These are phyloP conservation scores for Gari tellinella DNA, from an alignment of 2,888 invertebrate species.

Conservation along the genomic window DNA sequence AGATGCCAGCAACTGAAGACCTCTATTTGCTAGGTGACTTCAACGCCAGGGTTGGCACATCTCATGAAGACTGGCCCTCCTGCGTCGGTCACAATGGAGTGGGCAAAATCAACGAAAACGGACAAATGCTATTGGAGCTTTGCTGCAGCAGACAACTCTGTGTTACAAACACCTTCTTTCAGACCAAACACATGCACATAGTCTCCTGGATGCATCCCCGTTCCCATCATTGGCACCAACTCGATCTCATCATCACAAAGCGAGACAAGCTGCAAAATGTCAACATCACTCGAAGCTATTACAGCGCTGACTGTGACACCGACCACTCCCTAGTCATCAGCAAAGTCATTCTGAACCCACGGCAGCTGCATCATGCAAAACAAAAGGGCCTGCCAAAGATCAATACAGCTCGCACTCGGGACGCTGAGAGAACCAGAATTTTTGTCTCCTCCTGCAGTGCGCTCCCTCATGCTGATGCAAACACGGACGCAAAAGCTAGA, in stretches of 20 bases:
- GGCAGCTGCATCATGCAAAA: too few species aligned
- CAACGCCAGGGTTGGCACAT: not conserved
- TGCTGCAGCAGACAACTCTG: too few species aligned
- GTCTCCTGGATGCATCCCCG: too few species aligned
- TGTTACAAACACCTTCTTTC: not conserved
- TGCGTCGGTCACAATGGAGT: not conserved
- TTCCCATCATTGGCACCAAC: not conserved
- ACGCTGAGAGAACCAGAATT: not conserved
- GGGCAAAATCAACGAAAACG: not conserved
- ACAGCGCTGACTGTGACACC: not conserved
- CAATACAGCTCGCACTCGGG: not conserved
- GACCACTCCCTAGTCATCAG: not conserved
- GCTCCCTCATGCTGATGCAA: too few species aligned
- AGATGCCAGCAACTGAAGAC: too few species aligned
- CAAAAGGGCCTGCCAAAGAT: too few species aligned
- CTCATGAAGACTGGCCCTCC: not conserved
- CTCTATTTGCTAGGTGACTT: too few species aligned
- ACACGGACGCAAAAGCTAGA: too few species aligned
- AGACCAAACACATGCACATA: not conserved
- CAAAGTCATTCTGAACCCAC: too few species aligned
- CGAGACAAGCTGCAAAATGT: not conserved
- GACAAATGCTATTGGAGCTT: not conserved
- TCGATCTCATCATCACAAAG: not conserved
- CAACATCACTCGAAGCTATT: not conserved
- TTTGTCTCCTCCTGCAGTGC: not conserved